A percentile compares a stretch with the other conserved stretches of the same genome.
Evolutionary conservation across 2,888 invertebrate species (phyloP).

Genomic region (Ethmia dodecea): DNA sequence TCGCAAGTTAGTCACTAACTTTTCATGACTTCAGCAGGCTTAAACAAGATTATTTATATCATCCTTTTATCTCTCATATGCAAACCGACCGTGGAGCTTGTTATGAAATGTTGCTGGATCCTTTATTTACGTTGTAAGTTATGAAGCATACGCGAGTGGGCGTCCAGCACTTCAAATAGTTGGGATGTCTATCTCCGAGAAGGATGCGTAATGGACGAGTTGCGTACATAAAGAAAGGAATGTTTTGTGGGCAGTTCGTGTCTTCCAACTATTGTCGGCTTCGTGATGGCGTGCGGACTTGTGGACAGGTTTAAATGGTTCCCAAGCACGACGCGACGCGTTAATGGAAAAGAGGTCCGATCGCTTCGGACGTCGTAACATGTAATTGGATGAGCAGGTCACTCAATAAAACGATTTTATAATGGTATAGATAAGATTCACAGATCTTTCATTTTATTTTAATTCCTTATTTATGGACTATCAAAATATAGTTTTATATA

Average conservation of each 20-base stretch:
- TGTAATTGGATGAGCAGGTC: constrained; percentile 16
- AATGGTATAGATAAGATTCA: constrained; percentile 3
- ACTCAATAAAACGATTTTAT: constrained; percentile 11
- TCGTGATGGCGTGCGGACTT: constrained; percentile 23
- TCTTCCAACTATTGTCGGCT: constrained; percentile 18
- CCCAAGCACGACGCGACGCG: constrained; percentile 17
- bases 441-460: too few species aligned
- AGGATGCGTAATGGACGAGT: constrained; percentile 31
- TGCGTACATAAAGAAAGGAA: constrained; percentile 32
- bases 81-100: constrained; percentile 18
- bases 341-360: constrained; percentile 14
- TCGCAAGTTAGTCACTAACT: constrained; percentile 1
- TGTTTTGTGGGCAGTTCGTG: constrained; percentile 27
- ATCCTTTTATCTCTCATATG: not conserved
- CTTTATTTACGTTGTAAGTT: constrained; percentile 31
- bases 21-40: constrained; percentile 14
- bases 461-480: too few species aligned
- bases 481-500: too few species aligned
- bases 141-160: constrained; percentile 21
- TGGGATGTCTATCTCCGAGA: too few species aligned
- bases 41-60: constrained; percentile 32
- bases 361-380: constrained; percentile 10
- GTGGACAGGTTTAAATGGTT: constrained; percentile 13
- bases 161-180: constrained; percentile 37
- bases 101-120: constrained; percentile 27